Evolutionary conservation across 2,888 invertebrate genomes (phyloP), one percentile per base, ranked within the genome.

Genomic region (Caenorhabditis japonica): DNA sequence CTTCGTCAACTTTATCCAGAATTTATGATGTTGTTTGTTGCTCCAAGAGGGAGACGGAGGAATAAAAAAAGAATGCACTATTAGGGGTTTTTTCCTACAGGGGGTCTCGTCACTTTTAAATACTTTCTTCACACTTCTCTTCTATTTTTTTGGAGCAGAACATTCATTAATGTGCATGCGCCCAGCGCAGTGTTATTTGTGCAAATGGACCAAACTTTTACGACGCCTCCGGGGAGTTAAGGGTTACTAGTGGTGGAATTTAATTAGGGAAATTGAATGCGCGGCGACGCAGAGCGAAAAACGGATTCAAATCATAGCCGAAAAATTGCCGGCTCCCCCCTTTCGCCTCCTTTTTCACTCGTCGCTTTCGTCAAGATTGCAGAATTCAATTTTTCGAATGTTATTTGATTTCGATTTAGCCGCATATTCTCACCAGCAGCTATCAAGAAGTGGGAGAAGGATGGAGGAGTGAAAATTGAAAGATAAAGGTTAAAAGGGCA

Each of bases 141-240:
- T n/a, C n/a, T n/a, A n/a, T n/a, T n/a, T n/a, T n/a, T n/a, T n/a
- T n/a, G n/a, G n/a, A n/a, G n/a, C n/a, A n/a, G n/a, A n/a, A n/a
- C n/a, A n/a, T 66, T 66, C 56, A 66, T 66, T 56, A 66, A 66
- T 66, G 56, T 66, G 64, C 52, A 44, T 47, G 55, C 55, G 49
- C 23, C 46, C 5, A 30, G 10, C 25, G 19, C 34, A 62, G 62
- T 51, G 66, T 66, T 66, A 56, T 66, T 66, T 56, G 56, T 49
- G 66, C 66, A 44, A 56, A 39, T 41, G 43, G 43, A 43, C 49
- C 34, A 49, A 56, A 66, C 66, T 66, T 66, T 66, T 58, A 66
- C 66, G 66, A 56, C 66, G 66, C 66, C 66, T 66, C 66, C 56
- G 66, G 66, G 66, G 66, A 66, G 66, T 56, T 66, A 66, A 66